Percentiles rank a stretch among this genome's conserved stretches.
phyloP scores from a whole-genome alignment of 37 sponge, comb jelly and placozoan species.

The Beroe ovata region DNA sequence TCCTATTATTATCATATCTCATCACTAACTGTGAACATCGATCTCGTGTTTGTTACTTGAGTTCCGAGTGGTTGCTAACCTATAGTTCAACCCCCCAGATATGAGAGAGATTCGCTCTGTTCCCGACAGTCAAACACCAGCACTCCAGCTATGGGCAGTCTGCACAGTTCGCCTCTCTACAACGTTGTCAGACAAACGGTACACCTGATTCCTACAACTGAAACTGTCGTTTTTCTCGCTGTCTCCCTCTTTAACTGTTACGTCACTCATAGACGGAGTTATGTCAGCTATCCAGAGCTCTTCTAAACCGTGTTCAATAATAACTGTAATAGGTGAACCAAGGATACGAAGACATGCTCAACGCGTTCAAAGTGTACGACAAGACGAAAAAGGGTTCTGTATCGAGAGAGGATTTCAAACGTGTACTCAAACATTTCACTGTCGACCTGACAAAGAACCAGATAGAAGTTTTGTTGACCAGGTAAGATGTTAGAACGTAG shows the following conservation, averaged over 20 bases:
- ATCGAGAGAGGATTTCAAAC: conserved; percentile 31
- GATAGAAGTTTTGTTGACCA: not conserved
- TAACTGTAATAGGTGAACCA: conserved; percentile 12
- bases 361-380: conserved; percentile 48
- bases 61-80: no score
- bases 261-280: no score
- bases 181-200: conserved; percentile 36
- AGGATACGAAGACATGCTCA: conserved; percentile 39
- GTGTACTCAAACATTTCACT: conserved; percentile 54
- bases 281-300: no score
- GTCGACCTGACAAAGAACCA: conserved; percentile 50
- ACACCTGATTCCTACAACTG: not conserved
- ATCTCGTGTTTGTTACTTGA: no score
- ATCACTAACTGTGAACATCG: no score
- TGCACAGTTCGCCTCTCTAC: conserved; percentile 23
- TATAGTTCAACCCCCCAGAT: no score
- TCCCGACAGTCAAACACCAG: conserved; percentile 6
- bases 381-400: not conserved
- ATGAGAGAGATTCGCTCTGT: not conserved
- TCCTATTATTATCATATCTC: no score
- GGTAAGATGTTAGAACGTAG: not conserved
- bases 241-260: no score
- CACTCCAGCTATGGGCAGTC: not conserved
- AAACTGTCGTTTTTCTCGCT: no score
- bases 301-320: no score